Base-by-base conservation (phyloP, 2,888 invertebrate species). In the Apamea monoglypha region DNA sequence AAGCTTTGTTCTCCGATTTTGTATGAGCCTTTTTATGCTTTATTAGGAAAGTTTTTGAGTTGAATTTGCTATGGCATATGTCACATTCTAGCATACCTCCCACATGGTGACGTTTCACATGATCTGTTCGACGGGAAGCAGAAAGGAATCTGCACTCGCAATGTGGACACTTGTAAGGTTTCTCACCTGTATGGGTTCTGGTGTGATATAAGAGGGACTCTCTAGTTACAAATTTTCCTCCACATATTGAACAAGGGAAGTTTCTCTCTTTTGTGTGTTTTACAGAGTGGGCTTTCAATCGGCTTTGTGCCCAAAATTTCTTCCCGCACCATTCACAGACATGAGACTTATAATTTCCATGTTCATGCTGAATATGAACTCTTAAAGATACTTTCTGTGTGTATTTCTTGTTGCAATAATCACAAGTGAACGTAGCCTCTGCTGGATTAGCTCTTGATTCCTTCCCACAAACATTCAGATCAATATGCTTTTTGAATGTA, bases 341-440 rank as follows among this genome's bases (percentile, higher is more conserved):
- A 86, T 95, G 95, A n/a, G 92, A 88, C 81, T 95, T 96, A 74
- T 95, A 95, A 84, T 94, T 95, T 0, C 94, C 94, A 89, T 96
- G 96, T 79, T 95, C 95, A 84, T 95, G 94, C 81, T 95, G 96
- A 79, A 96, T 96, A 76, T 96, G 96, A 18, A 96, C 96, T 78
- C 96, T 83, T 61, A 96, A 83, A 6, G 95, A 93, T 40, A 95
- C 93, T 84, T 96, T 96, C 53, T 96, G 96, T 0, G 95, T 94
- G 75, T 96, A 96, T 80, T 92, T 95, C 80, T 96, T 96, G 61
- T 94, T 92, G 75, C 96, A 96, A 88, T 96, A 93, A 85, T 96
- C 96, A 79, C 96, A 96, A 7, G 94, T 95, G 59, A 90, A 95
- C 40, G 94, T 94, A 0, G 94, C 96, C 84, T 95, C 85, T 0